Evolutionary conservation across 2,888 invertebrate species (phyloP), one percentile per base, ranked within the genome.

Genomic region (Oligia fasciuncula): DNA sequence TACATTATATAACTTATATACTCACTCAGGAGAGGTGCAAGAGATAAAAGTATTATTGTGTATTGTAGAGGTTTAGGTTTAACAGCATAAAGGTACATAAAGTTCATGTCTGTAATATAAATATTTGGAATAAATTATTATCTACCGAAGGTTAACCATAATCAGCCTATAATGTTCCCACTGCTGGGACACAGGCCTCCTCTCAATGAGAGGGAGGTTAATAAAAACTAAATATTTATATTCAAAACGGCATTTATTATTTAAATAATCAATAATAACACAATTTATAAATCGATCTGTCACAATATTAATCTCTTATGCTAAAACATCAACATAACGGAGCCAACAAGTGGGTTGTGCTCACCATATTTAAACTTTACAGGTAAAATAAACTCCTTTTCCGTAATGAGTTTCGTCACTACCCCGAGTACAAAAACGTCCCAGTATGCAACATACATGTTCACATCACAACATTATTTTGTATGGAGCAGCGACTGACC

Each of bases 161-260:
- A n/a, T n/a, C n/a, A n/a, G n/a, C n/a, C n/a, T n/a, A n/a, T n/a
- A n/a, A n/a, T n/a, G n/a, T n/a, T n/a, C n/a, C n/a, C n/a, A n/a
- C n/a, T n/a, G n/a, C n/a, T n/a, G n/a, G n/a, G n/a, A n/a, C n/a
- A n/a, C n/a, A n/a, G n/a, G n/a, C n/a, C n/a, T n/a, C n/a, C n/a
- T n/a, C n/a, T n/a, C n/a, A n/a, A n/a, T n/a, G n/a, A n/a, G n/a
- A n/a, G n/a, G n/a, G n/a, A 43, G 29, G 23, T 5, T 14, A 76
- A 62, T 62, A 29, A 79, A 74, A 79, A 81, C 13, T 13, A 60
- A 40, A 49, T 11, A 17, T 1, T 63, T 88, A 83, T 91, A 91
- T 92, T 90, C 86, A 93, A 94, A 94, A 94, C 93, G 91, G 92
- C 91, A 90, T 95, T 94, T 94, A 94, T 92, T 94, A 90, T 92